These are phyloP conservation scores for Ellobius talpinus DNA, from an alignment of 2,113 vertebrate species.

Conservation along the genomic window DNA sequence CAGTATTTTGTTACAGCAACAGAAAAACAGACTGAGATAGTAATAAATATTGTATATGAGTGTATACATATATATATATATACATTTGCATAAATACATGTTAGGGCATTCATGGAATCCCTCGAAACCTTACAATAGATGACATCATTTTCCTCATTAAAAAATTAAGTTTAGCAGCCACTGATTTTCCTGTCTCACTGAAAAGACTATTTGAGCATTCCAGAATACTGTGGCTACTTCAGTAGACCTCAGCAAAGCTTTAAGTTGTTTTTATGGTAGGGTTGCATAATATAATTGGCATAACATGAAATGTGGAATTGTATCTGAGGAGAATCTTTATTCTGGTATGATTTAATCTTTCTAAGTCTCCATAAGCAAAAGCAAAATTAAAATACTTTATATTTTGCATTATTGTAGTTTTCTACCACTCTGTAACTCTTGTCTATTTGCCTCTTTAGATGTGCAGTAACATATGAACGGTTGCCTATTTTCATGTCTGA, in stretches of 20 bases:
- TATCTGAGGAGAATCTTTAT: slow-evolving; percentile 28
- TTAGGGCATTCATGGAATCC: background rate
- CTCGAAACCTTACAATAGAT: background rate
- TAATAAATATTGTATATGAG: background rate
- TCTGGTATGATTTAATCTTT: slow-evolving; percentile 46
- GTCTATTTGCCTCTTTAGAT: background rate
- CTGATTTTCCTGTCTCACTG: background rate
- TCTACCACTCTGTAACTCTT: background rate
- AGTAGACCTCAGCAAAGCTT: slow-evolving; percentile 6
- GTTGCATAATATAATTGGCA: slow-evolving; percentile 29
- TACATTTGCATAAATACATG: background rate
- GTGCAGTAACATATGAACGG: background rate
- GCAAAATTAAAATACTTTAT: background rate
- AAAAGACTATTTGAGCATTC: background rate
- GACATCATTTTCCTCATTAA: background rate
- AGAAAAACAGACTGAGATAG: background rate
- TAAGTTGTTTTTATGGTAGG: slow-evolving; percentile 45
- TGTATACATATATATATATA: background rate
- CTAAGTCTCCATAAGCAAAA: background rate
- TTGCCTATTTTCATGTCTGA: background rate
- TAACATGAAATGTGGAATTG: slow-evolving; percentile 53
- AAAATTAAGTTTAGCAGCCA: background rate
- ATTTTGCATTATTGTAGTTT: background rate
- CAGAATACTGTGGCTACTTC: background rate
- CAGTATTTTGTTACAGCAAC: background rate